Evolutionary conservation across 2,888 invertebrate genomes (phyloP), one percentile per base, ranked within the genome.

Genomic region (Habrosyne pyritoides): DNA sequence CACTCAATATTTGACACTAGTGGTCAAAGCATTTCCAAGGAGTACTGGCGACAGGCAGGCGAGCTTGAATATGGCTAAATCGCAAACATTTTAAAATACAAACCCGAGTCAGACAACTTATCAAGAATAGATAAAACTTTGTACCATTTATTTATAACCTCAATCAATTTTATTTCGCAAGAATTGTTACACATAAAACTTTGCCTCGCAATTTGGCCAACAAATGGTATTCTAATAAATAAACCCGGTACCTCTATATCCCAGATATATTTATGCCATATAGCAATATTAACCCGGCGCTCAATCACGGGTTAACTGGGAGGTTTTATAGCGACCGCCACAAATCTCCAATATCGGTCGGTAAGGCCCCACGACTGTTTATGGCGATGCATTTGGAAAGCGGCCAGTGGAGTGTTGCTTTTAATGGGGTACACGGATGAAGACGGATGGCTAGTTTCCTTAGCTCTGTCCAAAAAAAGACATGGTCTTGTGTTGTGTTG

Each of bases 401-500:
- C 55, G 57, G 81, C 83, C 83, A 83, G 77, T 73, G 69, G 69
- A 66, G 56, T 79, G 81, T 81, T 69, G 59, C 71, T 67, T 66
- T 66, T 78, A 81, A 81, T 76, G 77, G 74, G 14, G 36, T 42
- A 42, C 5, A 68, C 59, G 61, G 67, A 67, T 59, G 63, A 63
- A 67, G 68, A 71, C 54, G 51, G 55, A 71, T 67, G 60, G 46
- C 14, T 48, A 2, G 5, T n/a, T 49, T 53, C 47, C 50, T 14
- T 42, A 18, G 36, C 14, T 18, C 36, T 42, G 7, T 14, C 2
- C 7, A 24, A 24, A 18, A 42, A 42, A 18, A 42, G 2, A 2
- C 2, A n/a, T n/a, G n/a, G n/a, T 8, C 6, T 18, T 1, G 7
- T 18, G 12, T 2, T 10, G 28, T 28, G 28, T 28, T 7, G 10